Percentiles rank a stretch among this genome's conserved stretches.
Evolutionary conservation across 1,140 invertebrate genomes (phyloP).

Genomic region (Temnothorax longispinosus): DNA sequence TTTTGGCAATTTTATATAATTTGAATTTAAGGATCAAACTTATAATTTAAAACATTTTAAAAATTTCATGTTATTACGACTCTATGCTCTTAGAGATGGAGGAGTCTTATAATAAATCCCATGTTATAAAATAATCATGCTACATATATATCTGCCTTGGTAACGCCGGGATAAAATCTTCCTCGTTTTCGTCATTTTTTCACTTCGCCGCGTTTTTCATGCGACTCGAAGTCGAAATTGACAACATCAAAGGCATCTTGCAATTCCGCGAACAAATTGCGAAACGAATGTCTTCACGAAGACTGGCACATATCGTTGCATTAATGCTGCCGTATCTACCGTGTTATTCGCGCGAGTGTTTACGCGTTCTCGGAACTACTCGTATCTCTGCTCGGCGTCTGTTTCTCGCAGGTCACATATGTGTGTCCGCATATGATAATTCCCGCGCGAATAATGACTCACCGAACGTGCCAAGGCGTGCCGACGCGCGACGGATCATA

Average conservation of each 20-base stretch:
- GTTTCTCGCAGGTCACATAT: neutral
- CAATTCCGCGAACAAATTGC: neutral
- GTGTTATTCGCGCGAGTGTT: neutral
- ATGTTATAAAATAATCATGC: neutral
- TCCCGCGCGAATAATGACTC: constrained; percentile 42
- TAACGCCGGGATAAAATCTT: too few relatives aligned
- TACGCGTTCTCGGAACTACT: neutral
- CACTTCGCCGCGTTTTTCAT: neutral
- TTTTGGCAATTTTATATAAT: neutral
- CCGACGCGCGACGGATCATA: neutral
- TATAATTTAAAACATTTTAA: neutral
- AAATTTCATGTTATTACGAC: neutral
- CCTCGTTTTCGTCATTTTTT: neutral
- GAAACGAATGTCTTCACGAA: neutral
- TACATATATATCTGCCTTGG: neutral
- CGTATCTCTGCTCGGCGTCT: constrained; percentile 4
- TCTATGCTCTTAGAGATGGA: neutral
- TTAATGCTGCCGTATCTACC: neutral
- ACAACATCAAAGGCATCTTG: neutral
- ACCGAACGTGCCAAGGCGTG: constrained; percentile 17
- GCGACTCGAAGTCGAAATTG: neutral
- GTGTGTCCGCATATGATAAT: neutral
- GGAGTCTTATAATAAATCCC: neutral
- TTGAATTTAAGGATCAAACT: neutral
- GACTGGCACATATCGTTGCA: neutral